Evolutionary conservation across 1,140 invertebrate species (phyloP), one percentile per base, ranked within the genome.

Genomic region (Teleopsis dalmanni): DNA sequence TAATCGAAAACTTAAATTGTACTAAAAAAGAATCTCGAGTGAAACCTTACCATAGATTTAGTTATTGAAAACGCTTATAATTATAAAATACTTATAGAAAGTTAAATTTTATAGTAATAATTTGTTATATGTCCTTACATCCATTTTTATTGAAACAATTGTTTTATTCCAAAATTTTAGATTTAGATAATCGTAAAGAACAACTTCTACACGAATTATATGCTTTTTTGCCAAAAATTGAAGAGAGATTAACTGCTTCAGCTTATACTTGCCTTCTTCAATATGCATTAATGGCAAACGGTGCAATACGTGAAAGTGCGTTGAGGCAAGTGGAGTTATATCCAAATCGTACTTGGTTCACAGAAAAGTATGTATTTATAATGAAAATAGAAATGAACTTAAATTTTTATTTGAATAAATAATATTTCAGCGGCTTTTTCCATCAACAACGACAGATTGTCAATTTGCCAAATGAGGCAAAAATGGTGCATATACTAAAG

Each of bases 281-380:
- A 55, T 71, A 76, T 35, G 75, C 72, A 0, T 53, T 78, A 42
- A 75, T 67, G 26, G 54, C 60, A 8, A 47, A 65, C 19, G 72
- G 64, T 8, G 68, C 61, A 11, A 47, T 76, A 3, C 58, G 57
- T 37, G 47, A 71, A 29, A 71, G 64, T 25, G 74, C 75, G 1
- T 34, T 50, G 14, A 29, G 60, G 7, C 56, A 78, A 35, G 73
- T 56, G n/a, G 41, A 49, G 14, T 37, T 50, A 10, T 69, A 61
- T 38, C 29, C 46, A 0, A 42, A 61, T 37, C 50, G 55, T 11
- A 51, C 65, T 11, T 69, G 61, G 59, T 65, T 69, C 19, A 55
- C 47, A 4, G 61, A 65, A 45, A 52, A 56, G 64, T 65, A 48
- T 57, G 50, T 52, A 42, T 22, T 33, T 43, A 43, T 3, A 29